Percentiles rank a stretch among this genome's conserved stretches.
Evolutionary conservation across 2,797 vertebrate species (phyloP).

Genomic region (Natrix natrix): DNA sequence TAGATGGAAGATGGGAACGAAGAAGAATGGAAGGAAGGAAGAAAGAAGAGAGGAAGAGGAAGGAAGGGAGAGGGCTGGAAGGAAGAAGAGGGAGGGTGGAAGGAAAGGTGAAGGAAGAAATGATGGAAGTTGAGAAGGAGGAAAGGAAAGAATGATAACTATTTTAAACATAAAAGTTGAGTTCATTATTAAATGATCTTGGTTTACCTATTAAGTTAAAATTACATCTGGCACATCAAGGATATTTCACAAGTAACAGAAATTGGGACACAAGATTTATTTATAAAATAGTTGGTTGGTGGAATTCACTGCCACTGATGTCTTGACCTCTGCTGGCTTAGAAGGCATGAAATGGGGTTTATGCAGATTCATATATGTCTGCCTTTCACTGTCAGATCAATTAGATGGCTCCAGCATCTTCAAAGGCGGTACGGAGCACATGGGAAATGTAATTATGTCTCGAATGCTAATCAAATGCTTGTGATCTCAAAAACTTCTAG

Average conservation of each 20-base stretch:
- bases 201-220: neutral
- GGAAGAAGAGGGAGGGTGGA: neutral
- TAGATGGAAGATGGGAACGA: too few relatives aligned
- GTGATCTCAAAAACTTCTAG: neutral
- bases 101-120: neutral
- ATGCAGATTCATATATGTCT: neutral
- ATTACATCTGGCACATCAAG: neutral
- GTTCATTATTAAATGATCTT: neutral
- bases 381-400: neutral
- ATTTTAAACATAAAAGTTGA: neutral
- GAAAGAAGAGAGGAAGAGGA: neutral
- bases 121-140: neutral
- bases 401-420: neutral
- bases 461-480: neutral
- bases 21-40: too few relatives aligned
- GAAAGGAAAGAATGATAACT: neutral
- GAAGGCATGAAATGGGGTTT: neutral
- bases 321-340: neutral
- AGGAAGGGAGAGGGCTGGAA: too few relatives aligned
- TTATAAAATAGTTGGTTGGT: neutral
- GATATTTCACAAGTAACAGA: neutral
- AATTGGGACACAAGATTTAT: neutral
- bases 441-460: neutral
- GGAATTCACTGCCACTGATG: neutral
- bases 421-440: neutral